Evolutionary conservation across 1,140 invertebrate species (phyloP).

Genomic region (Sycophaga agraensis): DNA sequence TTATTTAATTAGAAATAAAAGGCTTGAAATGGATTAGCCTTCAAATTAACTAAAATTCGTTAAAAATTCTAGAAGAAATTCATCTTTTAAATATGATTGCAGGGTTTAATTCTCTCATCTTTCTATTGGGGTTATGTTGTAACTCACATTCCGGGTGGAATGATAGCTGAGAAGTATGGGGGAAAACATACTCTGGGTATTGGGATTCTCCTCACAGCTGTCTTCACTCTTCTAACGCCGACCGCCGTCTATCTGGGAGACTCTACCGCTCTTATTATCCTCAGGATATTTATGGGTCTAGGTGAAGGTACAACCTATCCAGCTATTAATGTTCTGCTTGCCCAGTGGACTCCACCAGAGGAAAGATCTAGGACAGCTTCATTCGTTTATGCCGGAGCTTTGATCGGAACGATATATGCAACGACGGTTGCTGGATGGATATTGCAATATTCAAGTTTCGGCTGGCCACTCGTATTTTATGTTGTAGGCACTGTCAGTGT

Average conservation of each 20-base stretch:
- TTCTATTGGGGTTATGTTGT: slow-evolving; percentile 22
- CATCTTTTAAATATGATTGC: too few relatives aligned
- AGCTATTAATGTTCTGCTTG: slow-evolving; percentile 14
- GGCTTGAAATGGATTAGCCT: too few relatives aligned
- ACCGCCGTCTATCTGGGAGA: not conserved
- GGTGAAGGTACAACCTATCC: slow-evolving; percentile 23
- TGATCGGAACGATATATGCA: slow-evolving; percentile 19
- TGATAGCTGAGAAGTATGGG: slow-evolving; percentile 14
- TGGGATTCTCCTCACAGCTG: slow-evolving; percentile 2
- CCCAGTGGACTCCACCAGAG: slow-evolving; percentile 20
- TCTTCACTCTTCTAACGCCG: slow-evolving; percentile 15
- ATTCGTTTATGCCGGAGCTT: slow-evolving; percentile 17
- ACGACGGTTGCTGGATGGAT: slow-evolving; percentile 67
- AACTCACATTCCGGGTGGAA: slow-evolving; percentile 19
- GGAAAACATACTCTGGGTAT: slow-evolving; percentile 22
- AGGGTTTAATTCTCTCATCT: slow-evolving; percentile 19
- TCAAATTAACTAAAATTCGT: too few relatives aligned
- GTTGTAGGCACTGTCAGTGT: slow-evolving; percentile 76
- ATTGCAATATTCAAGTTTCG: slow-evolving; percentile 62
- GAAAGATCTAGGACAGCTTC: slow-evolving; percentile 15
- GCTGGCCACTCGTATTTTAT: slow-evolving; percentile 80
- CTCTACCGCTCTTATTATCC: not conserved
- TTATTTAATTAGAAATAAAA: too few relatives aligned
- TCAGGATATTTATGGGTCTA: slow-evolving; percentile 13
- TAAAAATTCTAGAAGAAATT: too few relatives aligned